These are phyloP conservation scores for Lottia scabra DNA, from an alignment of 2,888 invertebrate species.

Conservation along the genomic window DNA sequence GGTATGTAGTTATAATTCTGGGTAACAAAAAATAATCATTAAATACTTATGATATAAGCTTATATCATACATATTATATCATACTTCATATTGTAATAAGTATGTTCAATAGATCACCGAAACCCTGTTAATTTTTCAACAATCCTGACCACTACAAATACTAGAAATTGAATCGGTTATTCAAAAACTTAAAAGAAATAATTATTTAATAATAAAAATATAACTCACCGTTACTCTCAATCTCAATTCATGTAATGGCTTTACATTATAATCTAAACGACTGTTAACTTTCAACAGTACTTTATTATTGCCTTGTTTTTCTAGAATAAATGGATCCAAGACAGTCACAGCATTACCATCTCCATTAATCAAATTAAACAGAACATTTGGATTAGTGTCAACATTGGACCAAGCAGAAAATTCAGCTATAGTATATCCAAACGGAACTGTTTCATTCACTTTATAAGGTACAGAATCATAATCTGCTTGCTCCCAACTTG, in stretches of 20 bases:
- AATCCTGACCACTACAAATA: no score
- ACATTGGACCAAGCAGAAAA: slow-evolving; percentile 52
- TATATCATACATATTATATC: no score
- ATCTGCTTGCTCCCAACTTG: slow-evolving; percentile 45
- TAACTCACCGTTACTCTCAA: slow-evolving; percentile 53
- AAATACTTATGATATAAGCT: no score
- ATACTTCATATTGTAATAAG: no score
- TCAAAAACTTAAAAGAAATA: no score
- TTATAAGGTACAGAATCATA: slow-evolving; percentile 73
- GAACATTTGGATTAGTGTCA: slow-evolving; percentile 25
- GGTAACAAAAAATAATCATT: neutral
- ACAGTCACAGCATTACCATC: slow-evolving; percentile 38
- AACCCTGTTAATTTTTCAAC: no score
- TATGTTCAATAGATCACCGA: no score
- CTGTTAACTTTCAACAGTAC: slow-evolving; percentile 48
- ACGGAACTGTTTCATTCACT: slow-evolving; percentile 96
- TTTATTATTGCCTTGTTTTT: slow-evolving; percentile 32
- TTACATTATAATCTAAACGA: slow-evolving; percentile 50
- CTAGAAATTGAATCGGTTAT: no score
- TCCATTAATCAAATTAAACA: slow-evolving; percentile 42
- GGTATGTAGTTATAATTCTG: slow-evolving; percentile 64
- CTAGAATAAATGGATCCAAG: slow-evolving; percentile 40
- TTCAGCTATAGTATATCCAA: slow-evolving; percentile 78
- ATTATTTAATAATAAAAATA: neutral
- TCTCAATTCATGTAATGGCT: slow-evolving; percentile 46